Evolutionary conservation across 2,113 vertebrate genomes (phyloP).

Genomic region (Dasyornis broadbenti): DNA sequence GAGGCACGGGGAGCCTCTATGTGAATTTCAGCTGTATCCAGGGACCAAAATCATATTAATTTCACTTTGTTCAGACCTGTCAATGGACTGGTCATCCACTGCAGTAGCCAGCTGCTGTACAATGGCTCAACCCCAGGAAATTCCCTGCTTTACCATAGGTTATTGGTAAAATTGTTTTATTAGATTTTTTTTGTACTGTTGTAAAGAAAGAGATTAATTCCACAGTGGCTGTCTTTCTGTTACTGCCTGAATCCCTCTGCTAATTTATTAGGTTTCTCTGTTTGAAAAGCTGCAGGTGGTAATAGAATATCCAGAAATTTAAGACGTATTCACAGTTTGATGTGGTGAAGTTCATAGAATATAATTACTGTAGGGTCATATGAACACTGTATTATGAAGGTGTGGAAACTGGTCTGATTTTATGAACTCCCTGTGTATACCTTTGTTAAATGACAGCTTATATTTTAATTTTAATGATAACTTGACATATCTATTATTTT

Average conservation of each 20-base stretch:
- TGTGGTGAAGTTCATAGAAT: conserved; percentile 1
- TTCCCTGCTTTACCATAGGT: neutral
- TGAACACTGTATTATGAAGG: neutral
- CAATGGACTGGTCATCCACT: neutral
- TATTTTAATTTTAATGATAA: neutral
- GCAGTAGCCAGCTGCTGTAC: neutral
- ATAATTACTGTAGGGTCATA: neutral
- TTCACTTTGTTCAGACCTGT: neutral
- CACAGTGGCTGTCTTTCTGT: neutral
- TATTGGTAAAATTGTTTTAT: neutral
- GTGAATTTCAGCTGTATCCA: neutral
- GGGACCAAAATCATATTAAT: neutral
- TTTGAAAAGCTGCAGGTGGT: conserved; percentile 28
- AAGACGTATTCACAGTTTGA: conserved; percentile 17
- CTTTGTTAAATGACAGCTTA: neutral
- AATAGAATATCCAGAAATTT: conserved; percentile 35
- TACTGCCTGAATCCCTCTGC: neutral
- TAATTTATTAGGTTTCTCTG: conserved; percentile 10
- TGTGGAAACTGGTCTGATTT: neutral
- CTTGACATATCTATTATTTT: neutral
- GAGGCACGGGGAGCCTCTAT: neutral
- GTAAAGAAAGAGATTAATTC: neutral
- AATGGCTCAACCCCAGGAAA: neutral
- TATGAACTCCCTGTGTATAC: neutral
- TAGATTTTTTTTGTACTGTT: neutral